Evolutionary conservation across 2,888 invertebrate species (phyloP).

Genomic region (Andrena flavipes): DNA sequence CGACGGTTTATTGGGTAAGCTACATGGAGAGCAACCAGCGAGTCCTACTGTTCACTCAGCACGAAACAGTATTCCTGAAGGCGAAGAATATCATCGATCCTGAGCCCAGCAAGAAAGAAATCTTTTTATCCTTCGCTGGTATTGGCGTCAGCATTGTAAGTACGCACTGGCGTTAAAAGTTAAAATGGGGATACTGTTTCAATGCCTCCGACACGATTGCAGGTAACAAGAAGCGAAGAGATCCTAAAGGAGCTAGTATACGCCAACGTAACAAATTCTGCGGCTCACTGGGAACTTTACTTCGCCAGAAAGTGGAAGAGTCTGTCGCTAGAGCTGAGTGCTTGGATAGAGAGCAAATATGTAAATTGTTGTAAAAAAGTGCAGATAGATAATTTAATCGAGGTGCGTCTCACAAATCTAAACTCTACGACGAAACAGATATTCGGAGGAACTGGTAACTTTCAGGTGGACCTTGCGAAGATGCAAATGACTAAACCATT

Average conservation of each 20-base stretch:
- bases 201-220: conserved; percentile 26
- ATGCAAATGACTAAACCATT: conserved; percentile 96
- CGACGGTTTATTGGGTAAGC: conserved; percentile 92
- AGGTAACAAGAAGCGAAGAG: conserved; percentile 72
- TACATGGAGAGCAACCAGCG: conserved; percentile 91
- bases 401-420: conserved; percentile 80
- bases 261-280: conserved; percentile 88
- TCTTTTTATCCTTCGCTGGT: conserved; percentile 89
- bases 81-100: conserved; percentile 86
- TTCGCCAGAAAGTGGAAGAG: conserved; percentile 93
- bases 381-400: conserved; percentile 91
- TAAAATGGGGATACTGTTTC: not conserved
- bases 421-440: not conserved
- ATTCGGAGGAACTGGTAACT: conserved; percentile 29
- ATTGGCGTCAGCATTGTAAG: conserved; percentile 88
- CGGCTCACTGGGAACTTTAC: conserved; percentile 93
- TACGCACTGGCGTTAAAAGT: conserved; percentile 3
- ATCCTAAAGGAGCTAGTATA: conserved; percentile 89
- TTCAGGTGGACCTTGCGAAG: conserved; percentile 91
- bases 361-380: conserved; percentile 89
- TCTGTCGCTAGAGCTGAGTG: conserved; percentile 90
- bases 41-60: conserved; percentile 91
- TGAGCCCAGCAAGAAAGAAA: conserved; percentile 89
- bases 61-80: conserved; percentile 87
- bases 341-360: conserved; percentile 94